Base-by-base conservation (phyloP, 2,888 invertebrate genomes). In the Morpho deidamia region DNA sequence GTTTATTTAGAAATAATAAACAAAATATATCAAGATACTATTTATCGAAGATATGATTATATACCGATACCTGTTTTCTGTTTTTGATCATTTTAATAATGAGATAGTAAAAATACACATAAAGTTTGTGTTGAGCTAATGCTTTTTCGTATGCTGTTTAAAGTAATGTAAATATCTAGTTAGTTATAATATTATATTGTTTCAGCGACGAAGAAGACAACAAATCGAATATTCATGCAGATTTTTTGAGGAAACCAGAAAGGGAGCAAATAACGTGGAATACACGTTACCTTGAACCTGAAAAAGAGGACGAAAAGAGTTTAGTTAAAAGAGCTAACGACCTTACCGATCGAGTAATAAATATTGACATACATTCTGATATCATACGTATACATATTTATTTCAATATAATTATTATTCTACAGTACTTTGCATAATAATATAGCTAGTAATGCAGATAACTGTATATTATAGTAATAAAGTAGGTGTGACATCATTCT, bases 261-360 rank as follows among this genome's bases (percentile, higher is more conserved):
- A 71, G 90, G 1, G 86, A 90, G 55, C 87, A 88, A 64, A 75
- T 90, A 32, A 84, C 85, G 1, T 90, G 90, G 90, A 63, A 76
- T 7, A 84, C 89, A 0, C 78, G 72, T 8, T 90, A 84, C 60
- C 70, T 90, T 11, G 72, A 80, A 54, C 89, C 90, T 0, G 90
- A 90, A 60, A 79, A 72, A 12, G 90, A 90, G 53, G 84, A 88
- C 2, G 89, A 90, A 53, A 90, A 90, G 58, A 84, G 75, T 39
- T 75, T 90, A 0, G 77, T 89, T 1, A 83, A 83, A 61, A 82
- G 84, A 60, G 88, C 90, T 10, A 83, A 90, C 55, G 90, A 90
- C 48, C 72, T 90, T 9, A 90, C 90, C 4, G 77, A 90, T 49
- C 76, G 80, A 68, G 90, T 33, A n/a, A 45, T 11, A 34, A 23